Percentiles rank a stretch among this genome's conserved stretches.
Evolutionary conservation across 2,797 vertebrate genomes (phyloP).

Genomic region (Argentina silus): DNA sequence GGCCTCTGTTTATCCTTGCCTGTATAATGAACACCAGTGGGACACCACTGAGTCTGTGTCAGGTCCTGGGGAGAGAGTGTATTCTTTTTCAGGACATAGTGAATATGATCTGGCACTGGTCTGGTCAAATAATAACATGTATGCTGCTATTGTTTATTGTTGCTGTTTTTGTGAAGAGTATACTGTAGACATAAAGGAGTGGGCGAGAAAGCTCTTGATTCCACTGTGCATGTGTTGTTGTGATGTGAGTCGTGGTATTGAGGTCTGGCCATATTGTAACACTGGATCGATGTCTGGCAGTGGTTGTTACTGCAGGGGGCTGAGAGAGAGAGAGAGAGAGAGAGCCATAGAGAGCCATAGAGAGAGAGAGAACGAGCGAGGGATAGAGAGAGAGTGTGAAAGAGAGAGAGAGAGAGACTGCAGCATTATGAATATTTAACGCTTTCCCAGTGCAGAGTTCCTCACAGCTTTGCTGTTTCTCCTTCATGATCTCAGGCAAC

Average conservation of each 20-base stretch:
- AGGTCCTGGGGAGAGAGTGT: conserved; percentile 8
- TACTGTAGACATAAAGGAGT: not conserved
- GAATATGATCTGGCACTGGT: not conserved
- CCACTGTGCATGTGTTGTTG: not conserved
- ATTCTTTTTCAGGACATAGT: conserved; percentile 9
- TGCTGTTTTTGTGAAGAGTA: not conserved
- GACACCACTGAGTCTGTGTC: not conserved
- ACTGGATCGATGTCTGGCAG: conserved; percentile 2
- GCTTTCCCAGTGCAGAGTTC: conserved; percentile 18
- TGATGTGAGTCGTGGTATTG: not conserved
- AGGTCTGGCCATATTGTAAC: not conserved
- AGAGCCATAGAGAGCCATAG: conserved; percentile 8
- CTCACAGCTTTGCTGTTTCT: not conserved
- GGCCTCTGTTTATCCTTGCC: not conserved
- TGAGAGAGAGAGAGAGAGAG: not conserved
- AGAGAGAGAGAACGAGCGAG: conserved; percentile 29
- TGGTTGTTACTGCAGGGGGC: not conserved
- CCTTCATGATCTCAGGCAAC: not conserved
- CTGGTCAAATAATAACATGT: not conserved
- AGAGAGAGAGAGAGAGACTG: conserved; percentile 32
- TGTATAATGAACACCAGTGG: conserved; percentile 37
- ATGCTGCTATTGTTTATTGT: not conserved
- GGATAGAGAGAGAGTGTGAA: not conserved
- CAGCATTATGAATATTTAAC: conserved; percentile 65
- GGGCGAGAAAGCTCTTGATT: not conserved